These are phyloP conservation scores for Notarius quadriscutis DNA, from an alignment of 2,113 vertebrate genomes.

Conservation along the genomic window DNA sequence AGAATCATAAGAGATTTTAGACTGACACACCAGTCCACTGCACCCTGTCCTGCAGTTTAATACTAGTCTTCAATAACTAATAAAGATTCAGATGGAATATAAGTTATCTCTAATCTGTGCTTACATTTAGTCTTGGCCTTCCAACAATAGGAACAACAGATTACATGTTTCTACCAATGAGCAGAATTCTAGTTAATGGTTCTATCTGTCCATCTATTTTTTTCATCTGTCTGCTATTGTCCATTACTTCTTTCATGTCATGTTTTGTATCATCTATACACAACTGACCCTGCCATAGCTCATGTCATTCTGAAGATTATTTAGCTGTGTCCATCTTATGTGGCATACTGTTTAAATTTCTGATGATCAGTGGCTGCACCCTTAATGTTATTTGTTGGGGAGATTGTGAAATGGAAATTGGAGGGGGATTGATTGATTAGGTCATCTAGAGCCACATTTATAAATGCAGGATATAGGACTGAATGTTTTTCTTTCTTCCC, in stretches of 20 bases:
- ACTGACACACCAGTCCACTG: background rate
- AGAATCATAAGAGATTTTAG: background rate
- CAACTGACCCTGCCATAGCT: too few species aligned
- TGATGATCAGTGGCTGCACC: conserved; percentile 44
- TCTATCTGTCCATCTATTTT: background rate
- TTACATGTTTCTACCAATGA: background rate
- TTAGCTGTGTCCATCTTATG: background rate
- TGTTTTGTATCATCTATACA: background rate
- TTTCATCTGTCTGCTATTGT: background rate
- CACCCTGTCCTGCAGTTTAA: background rate
- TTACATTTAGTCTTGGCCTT: background rate
- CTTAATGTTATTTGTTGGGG: conserved; percentile 30
- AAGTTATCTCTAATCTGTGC: background rate
- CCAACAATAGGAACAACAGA: too few species aligned
- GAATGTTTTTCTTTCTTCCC: conserved; percentile 59
- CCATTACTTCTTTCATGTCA: background rate
- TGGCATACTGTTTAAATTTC: conserved; percentile 29
- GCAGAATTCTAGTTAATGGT: too few species aligned
- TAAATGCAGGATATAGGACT: conserved; percentile 41
- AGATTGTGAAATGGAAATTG: background rate
- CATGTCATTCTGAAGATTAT: too few species aligned
- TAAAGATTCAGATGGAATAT: background rate
- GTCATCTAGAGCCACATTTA: conserved; percentile 39
- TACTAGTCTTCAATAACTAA: background rate
- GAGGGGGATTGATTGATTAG: background rate